Evolutionary conservation across 2,113 vertebrate genomes (phyloP).

Genomic region (Platycercus adscitus): DNA sequence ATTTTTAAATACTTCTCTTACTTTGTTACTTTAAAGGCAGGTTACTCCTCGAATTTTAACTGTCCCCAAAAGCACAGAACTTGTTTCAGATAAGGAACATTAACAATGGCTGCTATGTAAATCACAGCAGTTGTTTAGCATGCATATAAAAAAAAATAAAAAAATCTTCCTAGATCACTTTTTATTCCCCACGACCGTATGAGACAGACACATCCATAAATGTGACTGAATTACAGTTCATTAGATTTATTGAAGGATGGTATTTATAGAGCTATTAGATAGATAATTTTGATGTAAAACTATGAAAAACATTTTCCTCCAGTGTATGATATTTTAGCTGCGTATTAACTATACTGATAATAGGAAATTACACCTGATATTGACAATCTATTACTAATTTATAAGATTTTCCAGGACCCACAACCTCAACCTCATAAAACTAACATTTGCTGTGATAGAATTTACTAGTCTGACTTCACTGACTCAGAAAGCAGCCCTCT

Average conservation of each 20-base stretch:
- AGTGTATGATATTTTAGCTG: neutral
- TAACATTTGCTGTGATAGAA: neutral
- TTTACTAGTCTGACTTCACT: neutral
- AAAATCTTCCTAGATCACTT: neutral
- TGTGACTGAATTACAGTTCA: neutral
- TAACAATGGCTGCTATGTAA: neutral
- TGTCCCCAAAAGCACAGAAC: neutral
- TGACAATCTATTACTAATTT: neutral
- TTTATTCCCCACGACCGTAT: neutral
- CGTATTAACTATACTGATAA: neutral
- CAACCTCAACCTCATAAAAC: neutral
- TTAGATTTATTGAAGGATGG: neutral
- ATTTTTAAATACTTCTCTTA: neutral
- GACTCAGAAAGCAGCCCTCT: neutral
- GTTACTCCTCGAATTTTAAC: neutral
- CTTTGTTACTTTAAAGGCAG: neutral
- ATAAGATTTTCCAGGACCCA: neutral
- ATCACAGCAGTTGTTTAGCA: neutral
- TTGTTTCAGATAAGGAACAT: neutral
- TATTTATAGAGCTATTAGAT: neutral
- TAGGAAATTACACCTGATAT: neutral
- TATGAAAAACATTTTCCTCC: neutral
- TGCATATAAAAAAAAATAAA: neutral
- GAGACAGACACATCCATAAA: neutral
- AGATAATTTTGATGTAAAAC: neutral